A percentile compares a stretch with the other conserved stretches of the same genome.
Conservation (phyloP, 2,797 vertebrate genomes). For the Botia kubotai region DNA sequence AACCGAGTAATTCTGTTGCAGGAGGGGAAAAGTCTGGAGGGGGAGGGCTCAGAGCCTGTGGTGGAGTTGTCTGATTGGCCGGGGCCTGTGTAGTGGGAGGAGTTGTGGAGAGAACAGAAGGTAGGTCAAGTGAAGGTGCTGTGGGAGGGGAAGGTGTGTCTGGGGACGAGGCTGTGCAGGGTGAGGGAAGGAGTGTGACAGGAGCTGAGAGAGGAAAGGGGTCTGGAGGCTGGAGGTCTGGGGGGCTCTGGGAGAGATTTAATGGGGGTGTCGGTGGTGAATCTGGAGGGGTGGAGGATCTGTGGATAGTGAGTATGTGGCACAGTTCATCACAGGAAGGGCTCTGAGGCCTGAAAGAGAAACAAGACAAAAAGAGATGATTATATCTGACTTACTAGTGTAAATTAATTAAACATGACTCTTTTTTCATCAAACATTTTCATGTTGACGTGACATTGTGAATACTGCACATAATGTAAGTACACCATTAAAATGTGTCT, state of each 20-base stretch:
- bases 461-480: background rate
- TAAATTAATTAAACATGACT: too few species aligned
- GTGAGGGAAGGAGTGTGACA: constrained; percentile 52
- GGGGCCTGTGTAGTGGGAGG: constrained; percentile 29
- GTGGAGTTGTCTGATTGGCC: constrained; percentile 53
- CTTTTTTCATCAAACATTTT: too few species aligned
- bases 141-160: constrained; percentile 50
- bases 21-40: constrained; percentile 72
- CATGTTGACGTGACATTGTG: too few species aligned
- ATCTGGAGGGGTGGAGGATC: constrained; percentile 52
- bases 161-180: constrained; percentile 45
- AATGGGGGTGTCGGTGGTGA: constrained; percentile 52
- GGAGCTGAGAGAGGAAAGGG: constrained; percentile 16
- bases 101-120: constrained; percentile 60
- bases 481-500: background rate
- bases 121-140: constrained; percentile 52
- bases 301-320: constrained; percentile 65
- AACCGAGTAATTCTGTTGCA: constrained; percentile 81
- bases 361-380: background rate
- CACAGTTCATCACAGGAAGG: constrained; percentile 63
- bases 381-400: background rate
- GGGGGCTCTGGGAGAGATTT: constrained; percentile 50
- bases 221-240: constrained; percentile 44
- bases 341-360: constrained; percentile 57
- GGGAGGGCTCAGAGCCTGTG: constrained; percentile 66